Evolutionary conservation across 2,113 vertebrate genomes (phyloP), one percentile per base, ranked within the genome.

Genomic region (Pachyramphus minor): DNA sequence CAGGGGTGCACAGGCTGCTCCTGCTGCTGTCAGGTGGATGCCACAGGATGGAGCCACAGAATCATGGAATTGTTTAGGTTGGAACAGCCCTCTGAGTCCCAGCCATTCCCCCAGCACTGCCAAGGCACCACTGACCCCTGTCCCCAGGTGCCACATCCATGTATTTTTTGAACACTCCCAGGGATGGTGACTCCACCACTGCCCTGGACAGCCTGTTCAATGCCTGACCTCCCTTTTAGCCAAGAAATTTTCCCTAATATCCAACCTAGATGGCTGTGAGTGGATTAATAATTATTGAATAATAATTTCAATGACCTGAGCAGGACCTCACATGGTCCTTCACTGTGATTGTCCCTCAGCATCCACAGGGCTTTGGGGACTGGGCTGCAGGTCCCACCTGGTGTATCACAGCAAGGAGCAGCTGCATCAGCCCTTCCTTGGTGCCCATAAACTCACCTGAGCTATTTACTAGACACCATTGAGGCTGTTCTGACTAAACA

Each of bases 291-390:
- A 84, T 50, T 49, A 31, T 22, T 47, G 50, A 67, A 17, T 44
- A 67, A 47, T 21, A 30, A 44, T 30, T 71, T 6, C 21, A 74
- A 81, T 33, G 6, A 37, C 33, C 49, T 6, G 35, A 66, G 50
- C 10, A 11, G 28, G 10, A 6, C 33, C n/a, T 44, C 39, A 41
- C 39, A 12, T 41, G 9, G 9, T 12, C 39, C 39, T 41, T 41
- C 39, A 41, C 39, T 41, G 39, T 11, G 20, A 8, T 25, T 20
- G 8, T 44, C 50, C 8, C 52, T 19, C 0, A 0, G 12, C 58
- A 55, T 12, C 47, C 0, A 0, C 4, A 0, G 4, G 60, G 49
- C 6, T 55, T 11, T 41, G 42, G 56, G 64, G 41, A 14, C 7
- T 11, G 10, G 66, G 41, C 13, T 1, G 4, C n/a, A 13, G 58